Conservation (phyloP, 1,140 invertebrate species). For the Hylaeus volcanicus region DNA sequence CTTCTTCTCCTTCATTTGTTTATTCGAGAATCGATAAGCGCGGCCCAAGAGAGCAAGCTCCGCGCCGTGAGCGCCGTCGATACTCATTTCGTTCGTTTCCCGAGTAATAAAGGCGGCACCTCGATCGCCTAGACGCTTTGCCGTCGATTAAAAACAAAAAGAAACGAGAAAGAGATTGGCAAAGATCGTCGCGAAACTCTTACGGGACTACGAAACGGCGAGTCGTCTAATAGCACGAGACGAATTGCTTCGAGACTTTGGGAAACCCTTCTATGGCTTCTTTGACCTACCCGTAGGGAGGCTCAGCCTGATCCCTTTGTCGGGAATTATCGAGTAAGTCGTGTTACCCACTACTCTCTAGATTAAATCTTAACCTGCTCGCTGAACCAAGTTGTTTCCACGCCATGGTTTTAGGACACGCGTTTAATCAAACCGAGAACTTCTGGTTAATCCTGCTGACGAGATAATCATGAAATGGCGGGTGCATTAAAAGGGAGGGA, state of each 20-base stretch:
- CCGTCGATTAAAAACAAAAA: slow-evolving; percentile 2
- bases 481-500: no score
- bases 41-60: background rate
- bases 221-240: slow-evolving; percentile 26
- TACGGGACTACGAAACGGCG: background rate
- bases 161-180: background rate
- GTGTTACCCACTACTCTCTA: slow-evolving; percentile 30
- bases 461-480: background rate
- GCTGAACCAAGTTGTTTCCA: slow-evolving; percentile 5
- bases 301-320: slow-evolving; percentile 37
- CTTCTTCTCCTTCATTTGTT: background rate
- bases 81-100: background rate
- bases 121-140: background rate
- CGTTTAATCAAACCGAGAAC: background rate
- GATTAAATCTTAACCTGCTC: slow-evolving; percentile 33
- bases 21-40: slow-evolving; percentile 30
- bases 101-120: slow-evolving; percentile 17
- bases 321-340: slow-evolving; percentile 34
- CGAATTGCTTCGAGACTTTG: slow-evolving; percentile 33
- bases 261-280: slow-evolving; percentile 17
- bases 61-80: background rate
- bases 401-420: slow-evolving; percentile 8
- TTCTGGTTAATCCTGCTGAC: slow-evolving; percentile 13
- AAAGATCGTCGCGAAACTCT: background rate
- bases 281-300: background rate